Evolutionary conservation across 1,140 invertebrate species (phyloP), one percentile per base, ranked within the genome.

Genomic region (Whitmania pigra): DNA sequence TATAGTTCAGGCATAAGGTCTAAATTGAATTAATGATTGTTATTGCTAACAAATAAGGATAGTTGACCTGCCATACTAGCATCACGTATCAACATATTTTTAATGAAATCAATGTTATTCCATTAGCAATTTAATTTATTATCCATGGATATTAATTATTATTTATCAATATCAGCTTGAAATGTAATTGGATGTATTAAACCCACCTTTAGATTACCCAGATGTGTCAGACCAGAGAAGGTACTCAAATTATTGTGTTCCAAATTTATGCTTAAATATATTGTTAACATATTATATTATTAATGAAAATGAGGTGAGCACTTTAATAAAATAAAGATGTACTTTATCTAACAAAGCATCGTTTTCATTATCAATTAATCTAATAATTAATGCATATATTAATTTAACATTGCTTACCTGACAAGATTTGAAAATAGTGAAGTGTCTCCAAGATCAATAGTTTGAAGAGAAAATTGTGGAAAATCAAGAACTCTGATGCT

Each of bases 161-260:
- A 60, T 27, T 60, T 5, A 6, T 27, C 17, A 17, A 60, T 5
- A n/a, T 13, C 57, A 18, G 22, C 11, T 31, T 13, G 15, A 49
- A 49, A 49, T 49, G 3, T 49, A 49, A 49, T 49, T 49, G 9
- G 15, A 72, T 40, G 25, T 18, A 29, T 20, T 36, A 36, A 49
- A 43, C 76, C 76, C 76, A 81, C 80, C 77, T 80, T 77, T 63
- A 83, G 75, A 75, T 81, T 82, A 27, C 76, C 75, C 18, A 83
- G 74, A 73, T 80, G 72, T n/a, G 81, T 77, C 15, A 83, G 74
- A 31, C 82, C 81, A 75, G 78, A 79, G 71, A 83, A 81, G 7
- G 79, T 80, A 3, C 78, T 79, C 53, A 83, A 72, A 72, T 81
- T 82, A 72, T 83, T 83, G 74, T 83, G 77, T 73, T 83, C 81